phyloP scores from a whole-genome alignment of 1,140 invertebrate species.

The Melitaea cinxia region DNA sequence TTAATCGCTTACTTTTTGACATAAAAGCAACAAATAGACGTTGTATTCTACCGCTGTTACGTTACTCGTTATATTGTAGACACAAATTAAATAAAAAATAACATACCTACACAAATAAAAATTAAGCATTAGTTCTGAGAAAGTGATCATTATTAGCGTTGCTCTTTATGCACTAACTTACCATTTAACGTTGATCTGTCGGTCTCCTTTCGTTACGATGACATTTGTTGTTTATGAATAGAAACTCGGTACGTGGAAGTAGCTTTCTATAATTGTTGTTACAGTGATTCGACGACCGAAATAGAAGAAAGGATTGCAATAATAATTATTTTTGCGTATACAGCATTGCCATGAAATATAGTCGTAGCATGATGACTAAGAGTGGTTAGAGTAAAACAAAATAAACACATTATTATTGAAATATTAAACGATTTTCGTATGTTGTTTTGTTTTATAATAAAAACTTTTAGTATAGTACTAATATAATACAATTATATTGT shows the following conservation, averaged over 20 bases:
- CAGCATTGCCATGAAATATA: conserved; percentile 10
- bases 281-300: conserved; percentile 32
- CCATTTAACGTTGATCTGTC: conserved; percentile 28
- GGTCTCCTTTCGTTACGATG: conserved; percentile 16
- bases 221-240: conserved; percentile 33
- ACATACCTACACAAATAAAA: conserved; percentile 16
- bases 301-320: conserved; percentile 38
- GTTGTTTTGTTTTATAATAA: no score
- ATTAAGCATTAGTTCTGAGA: conserved; percentile 32
- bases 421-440: not conserved
- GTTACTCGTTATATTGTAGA: not conserved
- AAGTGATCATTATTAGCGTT: conserved; percentile 33
- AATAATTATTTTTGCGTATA: conserved; percentile 38
- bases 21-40: not conserved
- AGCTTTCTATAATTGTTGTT: conserved; percentile 26
- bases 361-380: not conserved
- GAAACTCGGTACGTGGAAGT: conserved; percentile 20
- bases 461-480: no score
- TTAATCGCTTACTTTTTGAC: not conserved
- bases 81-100: not conserved
- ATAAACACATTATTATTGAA: not conserved
- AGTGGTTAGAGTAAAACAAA: no score
- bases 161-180: conserved; percentile 27
- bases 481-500: not conserved
- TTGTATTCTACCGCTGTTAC: not conserved